phyloP scores from a whole-genome alignment of 2,888 invertebrate genomes.

The Ennomos quercinarius region DNA sequence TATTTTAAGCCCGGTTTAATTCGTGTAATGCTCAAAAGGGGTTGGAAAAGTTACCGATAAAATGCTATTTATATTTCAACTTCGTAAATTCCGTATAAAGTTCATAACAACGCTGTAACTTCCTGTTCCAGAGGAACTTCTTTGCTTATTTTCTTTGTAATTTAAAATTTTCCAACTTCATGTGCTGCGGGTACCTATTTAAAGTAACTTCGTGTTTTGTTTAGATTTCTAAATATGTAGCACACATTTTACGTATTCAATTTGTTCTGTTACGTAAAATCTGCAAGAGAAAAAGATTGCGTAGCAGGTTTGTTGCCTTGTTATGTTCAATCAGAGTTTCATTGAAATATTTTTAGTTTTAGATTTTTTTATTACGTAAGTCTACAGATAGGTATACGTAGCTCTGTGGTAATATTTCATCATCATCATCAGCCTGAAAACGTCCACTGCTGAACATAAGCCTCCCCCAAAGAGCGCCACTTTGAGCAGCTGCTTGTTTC shows the following conservation, averaged over 20 bases:
- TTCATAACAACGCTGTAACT: slow-evolving; percentile 70
- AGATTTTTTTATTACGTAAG: too few relatives aligned
- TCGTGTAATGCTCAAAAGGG: slow-evolving; percentile 39
- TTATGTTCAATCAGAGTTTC: too few relatives aligned
- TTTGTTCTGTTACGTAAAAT: too few relatives aligned
- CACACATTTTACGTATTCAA: neutral
- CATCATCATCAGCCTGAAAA: too few relatives aligned
- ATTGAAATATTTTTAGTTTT: too few relatives aligned
- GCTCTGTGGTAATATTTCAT: too few relatives aligned
- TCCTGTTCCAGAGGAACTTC: slow-evolving; percentile 56
- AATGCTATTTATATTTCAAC: slow-evolving; percentile 63
- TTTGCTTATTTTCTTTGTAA: slow-evolving; percentile 74
- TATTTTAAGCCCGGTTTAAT: slow-evolving; percentile 37
- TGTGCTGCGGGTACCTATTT: slow-evolving; percentile 55
- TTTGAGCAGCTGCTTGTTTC: too few relatives aligned
- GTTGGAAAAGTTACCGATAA: slow-evolving; percentile 43
- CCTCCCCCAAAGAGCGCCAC: too few relatives aligned
- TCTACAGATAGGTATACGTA: too few relatives aligned
- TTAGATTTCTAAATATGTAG: slow-evolving; percentile 43
- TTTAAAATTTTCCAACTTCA: slow-evolving; percentile 72
- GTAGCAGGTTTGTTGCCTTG: too few relatives aligned
- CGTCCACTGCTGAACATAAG: too few relatives aligned
- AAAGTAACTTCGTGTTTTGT: slow-evolving; percentile 49
- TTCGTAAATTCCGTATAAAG: slow-evolving; percentile 63
- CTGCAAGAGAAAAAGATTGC: too few relatives aligned